Base-by-base conservation (phyloP, 1,140 invertebrate species). In the Scaptomyza hsui region DNA sequence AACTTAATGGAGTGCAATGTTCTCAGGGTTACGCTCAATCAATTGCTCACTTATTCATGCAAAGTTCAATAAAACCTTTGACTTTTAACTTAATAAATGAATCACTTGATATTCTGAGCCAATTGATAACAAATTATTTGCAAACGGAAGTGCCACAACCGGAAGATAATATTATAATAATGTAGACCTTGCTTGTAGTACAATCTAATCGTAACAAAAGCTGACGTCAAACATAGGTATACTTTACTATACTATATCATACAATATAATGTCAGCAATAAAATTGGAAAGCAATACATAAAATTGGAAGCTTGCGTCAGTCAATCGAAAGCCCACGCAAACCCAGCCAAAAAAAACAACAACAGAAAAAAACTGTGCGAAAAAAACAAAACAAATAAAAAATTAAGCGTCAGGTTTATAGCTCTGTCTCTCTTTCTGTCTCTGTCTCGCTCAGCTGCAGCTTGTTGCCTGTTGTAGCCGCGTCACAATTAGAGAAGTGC, bases 401-500 rank as follows among this genome's bases (percentile, higher is more conserved):
- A 81, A 77, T 86, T 73, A 52, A 61, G 68, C 77, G 24, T 72
- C 39, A 53, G 57, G 65, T 79, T 72, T 44, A 35, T 52, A 42
- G 44, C 47, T 44, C 47, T 24, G n/a, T 51, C 42, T 21, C 12
- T 49, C 0, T 4, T 1, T 0, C 1, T 42, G 1, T 39, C 32
- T 1, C 35, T 12, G 19, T 26, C 24, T 49, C 24, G 42, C 60
- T 42, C 44, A 9, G 21, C 26, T 51, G 48, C 13, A 45, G 52
- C 65, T 62, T 45, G 73, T 61, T 42, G 69, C 52, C 52, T 60
- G 44, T 59, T 35, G 62, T 26, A 49, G 26, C 29, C 49, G 35
- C 59, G 53, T 81, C 77, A 81, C 85, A 85, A 85, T 85, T 88
- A 85, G 72, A 86, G 82, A 64, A 85, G 82, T 88, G 79, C 49